These are phyloP conservation scores for Dolichotis patagonum DNA, from an alignment of 2,113 vertebrate genomes.

Conservation along the genomic window DNA sequence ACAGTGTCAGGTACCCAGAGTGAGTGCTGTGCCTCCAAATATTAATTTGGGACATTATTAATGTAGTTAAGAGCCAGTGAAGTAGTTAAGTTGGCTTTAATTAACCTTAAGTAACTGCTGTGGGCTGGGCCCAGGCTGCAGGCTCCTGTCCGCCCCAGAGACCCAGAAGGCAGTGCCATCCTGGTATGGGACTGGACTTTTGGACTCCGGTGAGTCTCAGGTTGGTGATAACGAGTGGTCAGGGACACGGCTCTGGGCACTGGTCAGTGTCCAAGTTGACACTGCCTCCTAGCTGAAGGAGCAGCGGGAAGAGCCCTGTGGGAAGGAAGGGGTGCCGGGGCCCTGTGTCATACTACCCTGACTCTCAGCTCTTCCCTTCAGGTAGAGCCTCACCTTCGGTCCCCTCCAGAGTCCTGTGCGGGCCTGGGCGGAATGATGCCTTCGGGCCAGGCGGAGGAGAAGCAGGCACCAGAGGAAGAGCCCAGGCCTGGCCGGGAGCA, in stretches of 20 bases:
- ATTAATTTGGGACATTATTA: not conserved
- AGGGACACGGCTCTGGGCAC: not conserved
- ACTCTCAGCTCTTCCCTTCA: not conserved
- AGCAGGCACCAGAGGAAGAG: not conserved
- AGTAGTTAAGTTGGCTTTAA: not conserved
- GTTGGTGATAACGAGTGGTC: no score
- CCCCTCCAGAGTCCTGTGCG: not conserved
- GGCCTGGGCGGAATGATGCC: not conserved
- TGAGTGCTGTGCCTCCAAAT: not conserved
- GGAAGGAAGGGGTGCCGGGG: fast-evolving
- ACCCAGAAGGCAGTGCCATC: not conserved
- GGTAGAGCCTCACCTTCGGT: not conserved
- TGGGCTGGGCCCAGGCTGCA: not conserved
- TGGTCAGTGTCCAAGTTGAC: not conserved
- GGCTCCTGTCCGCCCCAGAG: not conserved
- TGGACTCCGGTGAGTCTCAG: not conserved
- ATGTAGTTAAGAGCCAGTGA: not conserved
- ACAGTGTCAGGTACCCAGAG: not conserved
- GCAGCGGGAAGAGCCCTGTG: fast-evolving
- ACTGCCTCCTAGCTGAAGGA: fast-evolving
- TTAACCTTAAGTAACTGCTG: not conserved
- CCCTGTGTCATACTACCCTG: not conserved
- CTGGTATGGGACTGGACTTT: not conserved
- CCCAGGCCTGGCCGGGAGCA: fast-evolving
- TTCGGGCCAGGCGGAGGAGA: not conserved